Evolutionary conservation across 2,888 invertebrate species (phyloP).

Genomic region (Ommatoiulus sabulosus): DNA sequence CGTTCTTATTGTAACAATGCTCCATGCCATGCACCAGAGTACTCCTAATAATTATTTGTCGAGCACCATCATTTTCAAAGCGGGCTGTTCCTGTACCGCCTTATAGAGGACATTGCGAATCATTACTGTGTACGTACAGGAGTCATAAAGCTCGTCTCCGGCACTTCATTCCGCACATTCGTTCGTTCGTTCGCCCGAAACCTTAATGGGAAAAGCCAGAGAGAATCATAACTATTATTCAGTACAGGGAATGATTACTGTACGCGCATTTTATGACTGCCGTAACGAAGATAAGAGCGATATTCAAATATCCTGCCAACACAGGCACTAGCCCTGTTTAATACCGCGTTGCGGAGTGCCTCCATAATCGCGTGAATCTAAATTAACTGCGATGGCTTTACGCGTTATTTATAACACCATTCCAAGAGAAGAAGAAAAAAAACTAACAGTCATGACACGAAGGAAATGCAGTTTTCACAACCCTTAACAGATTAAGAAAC

Average conservation of each 20-base stretch:
- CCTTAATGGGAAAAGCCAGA: neutral
- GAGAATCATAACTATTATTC: neutral
- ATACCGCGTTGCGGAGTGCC: neutral
- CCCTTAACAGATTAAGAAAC: neutral
- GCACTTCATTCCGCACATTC: neutral
- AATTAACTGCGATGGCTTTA: neutral
- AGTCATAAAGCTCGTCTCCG: neutral
- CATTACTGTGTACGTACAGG: neutral
- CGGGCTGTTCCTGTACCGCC: neutral
- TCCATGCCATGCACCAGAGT: neutral
- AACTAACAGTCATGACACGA: neutral
- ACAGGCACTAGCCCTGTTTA: neutral
- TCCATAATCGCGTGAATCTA: neutral
- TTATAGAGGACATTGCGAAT: neutral
- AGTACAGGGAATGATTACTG: slow-evolving; percentile 1
- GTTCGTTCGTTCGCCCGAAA: neutral
- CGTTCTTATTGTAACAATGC: neutral
- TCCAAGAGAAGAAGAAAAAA: neutral
- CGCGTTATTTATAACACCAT: neutral
- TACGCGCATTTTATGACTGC: neutral
- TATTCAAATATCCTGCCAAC: neutral
- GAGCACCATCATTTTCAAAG: neutral
- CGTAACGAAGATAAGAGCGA: neutral
- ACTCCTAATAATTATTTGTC: neutral
- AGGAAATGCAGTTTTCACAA: neutral